These are phyloP conservation scores for Hydropotes inermis DNA, from an alignment of 2,113 vertebrate species.

Conservation along the genomic window DNA sequence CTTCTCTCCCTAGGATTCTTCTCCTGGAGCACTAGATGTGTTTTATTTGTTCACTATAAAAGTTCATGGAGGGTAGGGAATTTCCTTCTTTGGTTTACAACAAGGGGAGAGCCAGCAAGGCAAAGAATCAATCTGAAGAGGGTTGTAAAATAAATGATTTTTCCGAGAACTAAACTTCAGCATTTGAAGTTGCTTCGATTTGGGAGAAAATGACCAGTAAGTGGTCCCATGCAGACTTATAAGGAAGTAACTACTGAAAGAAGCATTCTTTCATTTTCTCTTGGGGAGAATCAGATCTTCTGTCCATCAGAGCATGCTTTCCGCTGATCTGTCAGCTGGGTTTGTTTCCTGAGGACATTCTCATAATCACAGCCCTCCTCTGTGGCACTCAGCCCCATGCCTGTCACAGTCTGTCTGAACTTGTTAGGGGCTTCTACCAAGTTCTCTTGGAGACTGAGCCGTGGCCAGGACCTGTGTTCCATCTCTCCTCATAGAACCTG, in stretches of 20 bases:
- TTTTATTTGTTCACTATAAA: background rate
- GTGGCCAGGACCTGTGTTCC: background rate
- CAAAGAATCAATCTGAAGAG: background rate
- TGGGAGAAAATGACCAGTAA: background rate
- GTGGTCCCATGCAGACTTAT: background rate
- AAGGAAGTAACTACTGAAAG: background rate
- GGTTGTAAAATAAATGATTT: background rate
- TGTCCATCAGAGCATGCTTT: background rate
- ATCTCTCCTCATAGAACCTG: background rate
- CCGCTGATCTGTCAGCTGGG: background rate
- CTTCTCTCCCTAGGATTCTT: background rate
- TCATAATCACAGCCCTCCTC: background rate
- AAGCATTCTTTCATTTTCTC: background rate
- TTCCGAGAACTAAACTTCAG: background rate
- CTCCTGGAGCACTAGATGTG: background rate
- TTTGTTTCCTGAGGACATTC: background rate
- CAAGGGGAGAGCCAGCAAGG: background rate
- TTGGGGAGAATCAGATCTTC: background rate
- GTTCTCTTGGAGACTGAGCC: background rate
- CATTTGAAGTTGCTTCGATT: background rate
- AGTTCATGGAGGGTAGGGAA: background rate
- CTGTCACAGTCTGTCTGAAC: background rate
- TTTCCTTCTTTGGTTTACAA: slow-evolving; percentile 12
- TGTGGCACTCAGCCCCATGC: background rate
- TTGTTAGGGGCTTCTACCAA: background rate